phyloP scores from a whole-genome alignment of 2,797 vertebrate species.

The Periophthalmus magnuspinnatus region DNA sequence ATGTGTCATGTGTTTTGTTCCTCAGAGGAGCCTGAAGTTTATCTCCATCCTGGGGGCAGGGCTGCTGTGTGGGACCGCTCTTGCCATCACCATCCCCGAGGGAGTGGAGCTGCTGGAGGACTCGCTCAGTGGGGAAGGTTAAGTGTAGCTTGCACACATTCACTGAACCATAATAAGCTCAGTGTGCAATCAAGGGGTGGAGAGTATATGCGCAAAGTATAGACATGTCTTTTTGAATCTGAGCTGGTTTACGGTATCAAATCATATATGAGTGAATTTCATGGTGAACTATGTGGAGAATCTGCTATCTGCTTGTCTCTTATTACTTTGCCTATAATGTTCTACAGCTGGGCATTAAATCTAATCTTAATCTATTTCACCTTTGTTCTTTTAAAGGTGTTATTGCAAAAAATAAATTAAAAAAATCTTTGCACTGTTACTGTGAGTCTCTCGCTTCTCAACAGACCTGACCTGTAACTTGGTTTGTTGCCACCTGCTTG shows the following conservation, averaged over 20 bases:
- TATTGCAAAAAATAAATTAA: background rate
- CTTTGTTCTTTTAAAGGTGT: background rate
- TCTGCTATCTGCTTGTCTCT: background rate
- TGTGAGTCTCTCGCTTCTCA: too few relatives aligned
- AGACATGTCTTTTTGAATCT: background rate
- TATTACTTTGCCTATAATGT: background rate
- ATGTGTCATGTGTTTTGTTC: slow-evolving; percentile 17
- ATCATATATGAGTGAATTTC: background rate
- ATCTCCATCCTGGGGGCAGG: slow-evolving; percentile 79
- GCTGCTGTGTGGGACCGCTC: slow-evolving; percentile 70
- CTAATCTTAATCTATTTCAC: background rate
- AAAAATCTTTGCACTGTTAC: too few relatives aligned
- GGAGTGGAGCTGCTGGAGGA: slow-evolving; percentile 74
- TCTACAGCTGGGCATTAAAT: background rate
- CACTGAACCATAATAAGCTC: slow-evolving; percentile 9
- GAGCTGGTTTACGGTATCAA: background rate
- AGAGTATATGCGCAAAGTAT: background rate
- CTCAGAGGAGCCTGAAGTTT: slow-evolving; percentile 74
- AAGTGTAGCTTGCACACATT: background rate
- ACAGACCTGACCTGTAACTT: too few relatives aligned
- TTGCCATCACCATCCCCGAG: slow-evolving; percentile 77
- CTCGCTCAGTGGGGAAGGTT: slow-evolving; percentile 52
- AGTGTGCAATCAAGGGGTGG: background rate
- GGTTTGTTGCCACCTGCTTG: too few relatives aligned
- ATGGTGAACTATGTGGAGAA: background rate